Conservation (phyloP, 2,113 vertebrate genomes). For the Fukomys damarensis region DNA sequence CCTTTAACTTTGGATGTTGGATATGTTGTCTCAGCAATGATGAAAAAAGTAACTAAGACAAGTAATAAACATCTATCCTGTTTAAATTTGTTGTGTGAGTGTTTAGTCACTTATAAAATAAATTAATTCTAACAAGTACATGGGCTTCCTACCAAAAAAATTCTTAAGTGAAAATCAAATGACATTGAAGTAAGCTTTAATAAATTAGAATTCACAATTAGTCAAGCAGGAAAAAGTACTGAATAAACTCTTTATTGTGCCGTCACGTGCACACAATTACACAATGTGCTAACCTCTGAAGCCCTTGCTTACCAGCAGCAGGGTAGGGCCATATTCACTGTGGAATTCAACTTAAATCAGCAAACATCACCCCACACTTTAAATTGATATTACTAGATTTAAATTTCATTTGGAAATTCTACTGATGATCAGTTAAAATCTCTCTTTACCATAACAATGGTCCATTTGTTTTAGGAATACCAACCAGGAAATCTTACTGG, state of each 20-base stretch:
- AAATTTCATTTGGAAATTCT: slow-evolving; percentile 1
- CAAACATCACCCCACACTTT: neutral
- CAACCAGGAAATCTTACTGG: neutral
- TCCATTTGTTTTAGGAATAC: neutral
- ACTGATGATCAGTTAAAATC: neutral
- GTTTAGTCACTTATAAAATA: neutral
- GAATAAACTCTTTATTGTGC: neutral
- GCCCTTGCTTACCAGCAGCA: neutral
- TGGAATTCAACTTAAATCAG: neutral
- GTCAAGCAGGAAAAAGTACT: neutral
- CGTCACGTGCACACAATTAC: neutral
- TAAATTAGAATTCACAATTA: neutral
- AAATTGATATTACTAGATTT: neutral
- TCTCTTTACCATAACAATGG: neutral
- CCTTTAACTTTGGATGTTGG: neutral
- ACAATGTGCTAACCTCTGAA: neutral
- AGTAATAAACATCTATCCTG: neutral
- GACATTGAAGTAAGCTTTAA: neutral
- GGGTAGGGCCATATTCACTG: neutral
- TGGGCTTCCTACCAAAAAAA: neutral
- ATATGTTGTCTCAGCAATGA: neutral
- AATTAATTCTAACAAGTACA: neutral
- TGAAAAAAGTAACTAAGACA: neutral
- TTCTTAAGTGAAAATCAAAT: neutral
- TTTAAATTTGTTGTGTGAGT: neutral